Evolutionary conservation across 30 jellyfish, hydroid and myxozoan species (phyloP), one percentile per base, ranked within the genome.

Genomic region (Haliclystus octoradiatus): DNA sequence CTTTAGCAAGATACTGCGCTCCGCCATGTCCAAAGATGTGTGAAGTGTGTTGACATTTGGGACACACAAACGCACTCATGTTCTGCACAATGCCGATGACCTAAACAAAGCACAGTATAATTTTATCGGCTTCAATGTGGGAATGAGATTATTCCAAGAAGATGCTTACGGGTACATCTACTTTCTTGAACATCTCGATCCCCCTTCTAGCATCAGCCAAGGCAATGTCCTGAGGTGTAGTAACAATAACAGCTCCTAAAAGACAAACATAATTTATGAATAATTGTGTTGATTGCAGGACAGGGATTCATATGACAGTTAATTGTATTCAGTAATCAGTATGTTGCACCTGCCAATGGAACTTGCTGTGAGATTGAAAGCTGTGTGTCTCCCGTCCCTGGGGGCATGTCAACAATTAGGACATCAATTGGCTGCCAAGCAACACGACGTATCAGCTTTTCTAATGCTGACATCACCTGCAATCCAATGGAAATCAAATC

Each of bases 361-460:
- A 82, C 74, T 12, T 65, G 92, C 75, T 91, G 99, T 2, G 99
- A 79, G 19, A 91, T 84, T 19, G 99, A 91, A 0, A 91, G 76
- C 80, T 91, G 99, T 13, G 93, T 83, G 61, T 91, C 99, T 0
- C 99, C 99, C 0, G 99, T 91, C 1, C 99, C 99, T 46, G 99
- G 99, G 22, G 95, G 99, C 99, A 91, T 91, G 68, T 91, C 99
- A 34, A 91, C 74, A 46, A 91, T 74, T 33, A 91, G 66, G 82
- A 82, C 82, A 73, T 91, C 99, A 28, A 82, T 61, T 14, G 95
- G 94, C 3, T 83, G 86, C 99, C 99, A 91, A 13, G 94, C 79
- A n/a, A 91, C 99, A 76, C 83, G 74, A 22, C 94, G 68, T 31
- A 83, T 27, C 88, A 91, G 64, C 57, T 76, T 40, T 32, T 83